A percentile compares a stretch with the other conserved stretches of the same genome.
phyloP scores from a whole-genome alignment of 2,888 invertebrate genomes.

The Clitarchus hookeri region DNA sequence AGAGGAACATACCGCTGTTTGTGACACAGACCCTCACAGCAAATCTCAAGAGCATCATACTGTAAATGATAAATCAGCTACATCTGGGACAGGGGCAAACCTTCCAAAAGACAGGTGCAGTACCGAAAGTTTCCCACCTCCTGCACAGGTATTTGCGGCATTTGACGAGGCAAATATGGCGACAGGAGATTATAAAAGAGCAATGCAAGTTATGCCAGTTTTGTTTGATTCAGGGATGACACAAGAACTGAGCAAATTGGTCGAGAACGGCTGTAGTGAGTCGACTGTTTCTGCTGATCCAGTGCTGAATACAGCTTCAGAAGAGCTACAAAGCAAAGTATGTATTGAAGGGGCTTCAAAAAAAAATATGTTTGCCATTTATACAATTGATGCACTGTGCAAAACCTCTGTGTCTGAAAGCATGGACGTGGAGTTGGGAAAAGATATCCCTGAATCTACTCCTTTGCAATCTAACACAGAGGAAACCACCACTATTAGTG shows the following conservation, averaged over 20 bases:
- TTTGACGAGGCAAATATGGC: too few species aligned
- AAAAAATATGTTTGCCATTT: slow-evolving; percentile 29
- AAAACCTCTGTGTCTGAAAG: not conserved
- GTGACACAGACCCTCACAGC: not conserved
- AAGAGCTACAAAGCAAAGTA: not conserved
- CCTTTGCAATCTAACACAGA: not conserved
- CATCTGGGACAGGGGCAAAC: not conserved
- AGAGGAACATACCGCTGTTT: not conserved
- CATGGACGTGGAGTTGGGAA: not conserved
- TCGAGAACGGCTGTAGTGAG: not conserved
- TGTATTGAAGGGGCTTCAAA: not conserved
- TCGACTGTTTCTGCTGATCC: not conserved
- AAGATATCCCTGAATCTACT: not conserved
- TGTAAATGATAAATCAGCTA: not conserved
- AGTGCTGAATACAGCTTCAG: not conserved
- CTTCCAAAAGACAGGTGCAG: not conserved
- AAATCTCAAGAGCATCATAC: not conserved
- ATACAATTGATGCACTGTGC: slow-evolving; percentile 36
- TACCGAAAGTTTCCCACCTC: not conserved
- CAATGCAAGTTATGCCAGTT: not conserved
- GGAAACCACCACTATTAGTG: not conserved
- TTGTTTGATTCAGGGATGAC: not conserved
- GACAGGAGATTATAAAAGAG: too few species aligned
- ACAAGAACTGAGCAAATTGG: not conserved
- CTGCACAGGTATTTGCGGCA: too few species aligned